These are phyloP conservation scores for Hemithea aestivaria DNA, from an alignment of 2,888 invertebrate species.

Conservation along the genomic window DNA sequence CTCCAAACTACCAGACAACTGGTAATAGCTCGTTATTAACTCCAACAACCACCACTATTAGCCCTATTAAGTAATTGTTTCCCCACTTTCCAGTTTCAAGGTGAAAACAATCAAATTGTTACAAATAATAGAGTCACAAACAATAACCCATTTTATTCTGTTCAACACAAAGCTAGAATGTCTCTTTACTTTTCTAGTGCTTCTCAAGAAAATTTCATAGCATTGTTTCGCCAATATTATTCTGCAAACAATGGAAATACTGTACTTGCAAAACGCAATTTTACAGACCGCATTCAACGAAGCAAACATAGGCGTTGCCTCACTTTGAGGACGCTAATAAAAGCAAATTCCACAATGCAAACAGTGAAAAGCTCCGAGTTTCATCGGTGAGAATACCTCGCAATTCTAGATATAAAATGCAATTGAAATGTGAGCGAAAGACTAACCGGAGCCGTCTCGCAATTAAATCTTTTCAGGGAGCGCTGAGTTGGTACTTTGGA, in stretches of 20 bases:
- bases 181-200: too few species aligned
- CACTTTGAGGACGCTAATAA: slow-evolving; percentile 9
- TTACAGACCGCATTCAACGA: slow-evolving; percentile 6
- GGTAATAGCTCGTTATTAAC: slow-evolving; percentile 9
- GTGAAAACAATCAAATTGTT: neutral
- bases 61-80: slow-evolving; percentile 1
- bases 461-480: slow-evolving; percentile 38
- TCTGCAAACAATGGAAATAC: too few species aligned
- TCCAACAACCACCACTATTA: slow-evolving; percentile 2
- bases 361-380: slow-evolving; percentile 6
- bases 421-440: slow-evolving; percentile 27
- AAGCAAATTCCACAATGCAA: slow-evolving; percentile 12
- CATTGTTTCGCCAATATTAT: too few species aligned
- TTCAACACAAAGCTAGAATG: too few species aligned
- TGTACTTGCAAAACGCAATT: too few species aligned
- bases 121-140: too few species aligned
- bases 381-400: slow-evolving; percentile 11
- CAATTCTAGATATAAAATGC: slow-evolving; percentile 15
- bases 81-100: too few species aligned
- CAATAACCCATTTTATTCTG: too few species aligned
- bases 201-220: too few species aligned
- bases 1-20: slow-evolving; percentile 1
- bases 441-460: slow-evolving; percentile 30
- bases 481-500: slow-evolving; percentile 19
- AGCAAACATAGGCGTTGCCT: slow-evolving; percentile 8